Evolutionary conservation across 2,888 invertebrate species (phyloP), one percentile per base, ranked within the genome.

Genomic region (Flexamia atlantica): DNA sequence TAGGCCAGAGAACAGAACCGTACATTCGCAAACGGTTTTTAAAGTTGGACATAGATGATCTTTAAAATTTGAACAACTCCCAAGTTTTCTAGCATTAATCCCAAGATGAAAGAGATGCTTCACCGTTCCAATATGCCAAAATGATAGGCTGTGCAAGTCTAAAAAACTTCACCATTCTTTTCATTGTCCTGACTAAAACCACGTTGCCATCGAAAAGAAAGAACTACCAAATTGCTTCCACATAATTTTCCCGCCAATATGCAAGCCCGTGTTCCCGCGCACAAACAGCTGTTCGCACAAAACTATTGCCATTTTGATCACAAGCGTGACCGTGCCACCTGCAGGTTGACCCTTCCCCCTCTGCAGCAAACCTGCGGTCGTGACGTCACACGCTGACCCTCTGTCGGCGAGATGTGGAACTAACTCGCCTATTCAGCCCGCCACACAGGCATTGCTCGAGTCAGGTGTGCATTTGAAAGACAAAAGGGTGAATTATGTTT

Each of bases 391-490:
- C 53, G 23, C 53, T 53, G 53, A 53, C 53, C 23, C 53, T 53
- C 53, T 23, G 53, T 53, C 53, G 53, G 53, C 53, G 53, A 23
- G 9, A 3, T 20, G 20, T 23, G 53, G 53, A 53, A 53, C 53
- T 53, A 53, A 53, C 53, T 23, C 53, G 53, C 53, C 53, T 53
- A 53, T 53, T 53, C 20, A 53, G 23, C 53, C 23, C 3, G 53
- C 7, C 46, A 14, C 46, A 17, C 36, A 46, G 12, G 7, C 40
- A 12, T 5, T 40, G 50, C 7, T 17, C 4, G 10, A 3, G 20
- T 53, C 53, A 53, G 53, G 53, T 53, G 53, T 20, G 53, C 53
- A 53, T 53, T 10, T 53, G 53, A 12, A 46, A 46, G 46, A 53
- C 53, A 53, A 53, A 46, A 46, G 46, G 12, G 46, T 20, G 10